These are phyloP conservation scores for Cricetomys ansorgei DNA, from an alignment of 2,113 vertebrate genomes.

Conservation along the genomic window DNA sequence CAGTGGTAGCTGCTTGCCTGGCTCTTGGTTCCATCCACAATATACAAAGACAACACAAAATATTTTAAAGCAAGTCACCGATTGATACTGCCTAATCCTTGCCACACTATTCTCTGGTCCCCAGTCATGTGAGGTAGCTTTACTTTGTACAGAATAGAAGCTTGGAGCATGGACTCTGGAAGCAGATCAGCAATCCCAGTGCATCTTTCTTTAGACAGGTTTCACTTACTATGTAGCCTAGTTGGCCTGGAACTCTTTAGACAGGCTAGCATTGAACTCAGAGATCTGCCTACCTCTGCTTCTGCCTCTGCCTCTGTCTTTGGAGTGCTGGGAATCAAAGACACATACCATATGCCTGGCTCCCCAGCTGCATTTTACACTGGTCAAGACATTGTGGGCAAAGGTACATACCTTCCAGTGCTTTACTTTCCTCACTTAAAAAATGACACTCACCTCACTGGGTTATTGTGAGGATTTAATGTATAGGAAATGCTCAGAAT, in stretches of 20 bases:
- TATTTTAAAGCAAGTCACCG: constrained; percentile 4
- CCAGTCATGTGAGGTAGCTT: background rate
- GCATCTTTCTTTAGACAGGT: background rate
- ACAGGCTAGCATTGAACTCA: background rate
- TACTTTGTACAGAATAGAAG: background rate
- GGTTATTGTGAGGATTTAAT: background rate
- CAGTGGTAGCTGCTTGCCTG: background rate
- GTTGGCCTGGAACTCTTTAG: background rate
- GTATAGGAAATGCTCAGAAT: background rate
- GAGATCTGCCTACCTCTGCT: background rate
- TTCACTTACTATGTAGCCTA: background rate
- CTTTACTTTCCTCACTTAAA: background rate
- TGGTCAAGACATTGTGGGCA: background rate
- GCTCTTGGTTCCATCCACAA: background rate
- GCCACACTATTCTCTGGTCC: background rate
- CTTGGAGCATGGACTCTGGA: background rate
- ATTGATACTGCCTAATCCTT: background rate
- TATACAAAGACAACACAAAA: background rate
- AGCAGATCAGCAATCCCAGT: background rate
- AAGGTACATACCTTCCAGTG: background rate
- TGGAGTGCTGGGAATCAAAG: background rate
- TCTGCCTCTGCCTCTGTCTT: background rate
- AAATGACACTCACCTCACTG: background rate
- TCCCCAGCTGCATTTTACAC: background rate
- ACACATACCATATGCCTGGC: background rate